Base-by-base conservation (phyloP, 1,140 invertebrate species). In the Eriocheir sinensis region DNA sequence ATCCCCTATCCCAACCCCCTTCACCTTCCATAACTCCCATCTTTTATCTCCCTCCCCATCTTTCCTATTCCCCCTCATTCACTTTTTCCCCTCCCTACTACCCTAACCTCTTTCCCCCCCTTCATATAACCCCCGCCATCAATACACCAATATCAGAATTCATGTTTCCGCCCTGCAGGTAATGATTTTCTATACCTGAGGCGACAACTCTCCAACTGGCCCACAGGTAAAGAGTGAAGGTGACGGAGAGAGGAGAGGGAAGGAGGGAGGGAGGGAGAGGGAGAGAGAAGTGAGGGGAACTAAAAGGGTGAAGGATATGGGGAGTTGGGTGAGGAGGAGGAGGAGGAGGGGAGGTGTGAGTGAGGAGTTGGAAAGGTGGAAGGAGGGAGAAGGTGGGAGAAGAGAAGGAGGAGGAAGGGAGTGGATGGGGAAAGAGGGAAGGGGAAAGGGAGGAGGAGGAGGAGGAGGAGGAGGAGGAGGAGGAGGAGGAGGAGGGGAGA, bases 161-260 rank as follows among this genome's bases (percentile, higher is more conserved):
- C 88, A 48, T 53, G 88, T 32, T 53, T 89, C 41, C 30, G 44
- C 88, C 44, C 44, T n/a, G n/a, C 12, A 89, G 88, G 88, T 89
- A 89, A 89, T 89, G 88, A 89, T 89, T 89, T 89, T 40, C 88
- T 53, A 89, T 89, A 89, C 88, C 27, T 32, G 44, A 89, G 88
- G 88, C 88, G 88, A 89, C 88, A 89, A 89, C 41, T 89, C 53
- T 40, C 88, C 88, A 89, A 89, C 53, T 89, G 88, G 88, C 12
- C 30, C 4, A 44, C 48, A 44, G 44, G 34, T 21, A n/a, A 40
- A 36, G 34, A 27, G 85, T 41, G 85, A 21, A 15, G 17, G n/a
- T 27, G 6, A 12, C 27, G 21, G 6, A 8, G 9, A 34, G 88
- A 34, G n/a, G 27, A 48, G 41, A 27, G n/a, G 44, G 36, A 44